Percentiles rank a stretch among this genome's conserved stretches.
Conservation (phyloP, 1,140 invertebrate genomes). For the Eumeta japonica region DNA sequence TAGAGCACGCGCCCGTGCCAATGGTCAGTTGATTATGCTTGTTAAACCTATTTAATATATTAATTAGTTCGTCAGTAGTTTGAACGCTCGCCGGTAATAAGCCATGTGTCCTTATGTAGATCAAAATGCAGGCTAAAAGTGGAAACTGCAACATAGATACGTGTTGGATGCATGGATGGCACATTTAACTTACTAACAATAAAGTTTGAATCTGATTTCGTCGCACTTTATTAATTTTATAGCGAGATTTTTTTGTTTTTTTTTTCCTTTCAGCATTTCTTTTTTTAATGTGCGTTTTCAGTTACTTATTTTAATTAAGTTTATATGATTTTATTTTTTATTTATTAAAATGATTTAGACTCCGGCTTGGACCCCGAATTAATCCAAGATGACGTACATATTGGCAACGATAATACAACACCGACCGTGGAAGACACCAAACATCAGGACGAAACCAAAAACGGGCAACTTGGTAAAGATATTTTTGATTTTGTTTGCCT, state of each 20-base stretch:
- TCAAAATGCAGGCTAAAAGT: too few species aligned
- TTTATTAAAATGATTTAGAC: slow-evolving; percentile 39
- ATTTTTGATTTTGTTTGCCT: slow-evolving; percentile 8
- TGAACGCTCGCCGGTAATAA: too few species aligned
- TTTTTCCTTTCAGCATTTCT: slow-evolving; percentile 16
- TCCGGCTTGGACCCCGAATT: slow-evolving; percentile 62
- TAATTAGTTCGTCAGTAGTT: too few species aligned
- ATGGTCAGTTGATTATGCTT: too few species aligned
- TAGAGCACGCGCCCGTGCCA: too few species aligned
- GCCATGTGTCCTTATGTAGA: too few species aligned
- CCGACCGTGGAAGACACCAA: slow-evolving; percentile 52
- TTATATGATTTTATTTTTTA: slow-evolving; percentile 20
- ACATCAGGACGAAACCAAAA: slow-evolving; percentile 48
- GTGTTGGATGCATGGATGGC: too few species aligned
- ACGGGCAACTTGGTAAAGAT: slow-evolving; percentile 42
- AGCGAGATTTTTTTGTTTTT: slow-evolving; percentile 10
- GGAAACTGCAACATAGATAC: too few species aligned
- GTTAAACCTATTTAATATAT: too few species aligned
- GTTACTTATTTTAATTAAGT: slow-evolving; percentile 21
- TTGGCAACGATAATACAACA: slow-evolving; percentile 53
- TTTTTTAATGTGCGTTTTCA: too few species aligned
- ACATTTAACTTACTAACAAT: too few species aligned
- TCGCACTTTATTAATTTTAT: slow-evolving; percentile 13
- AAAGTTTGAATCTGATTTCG: too few species aligned
- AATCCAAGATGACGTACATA: slow-evolving; percentile 57